These are phyloP conservation scores for Agrilus planipennis DNA, from an alignment of 1,140 invertebrate species.

Conservation along the genomic window DNA sequence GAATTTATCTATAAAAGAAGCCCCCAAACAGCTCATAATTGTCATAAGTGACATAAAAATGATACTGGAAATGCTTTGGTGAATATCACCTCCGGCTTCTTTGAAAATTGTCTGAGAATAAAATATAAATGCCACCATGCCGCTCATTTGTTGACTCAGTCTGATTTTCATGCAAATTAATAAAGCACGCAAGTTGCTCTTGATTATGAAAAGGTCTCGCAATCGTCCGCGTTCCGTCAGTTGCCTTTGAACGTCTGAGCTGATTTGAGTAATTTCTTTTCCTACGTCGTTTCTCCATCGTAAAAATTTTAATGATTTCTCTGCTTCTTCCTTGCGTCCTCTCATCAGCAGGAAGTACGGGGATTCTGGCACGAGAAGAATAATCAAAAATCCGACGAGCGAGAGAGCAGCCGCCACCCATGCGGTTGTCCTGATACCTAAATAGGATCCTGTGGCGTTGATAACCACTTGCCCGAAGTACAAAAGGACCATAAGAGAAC, in stretches of 20 bases:
- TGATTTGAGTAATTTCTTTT: conserved; percentile 13
- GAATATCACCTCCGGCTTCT: conserved; percentile 39
- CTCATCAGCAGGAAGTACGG: conserved; percentile 56
- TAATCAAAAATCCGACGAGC: neutral
- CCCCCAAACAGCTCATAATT: neutral
- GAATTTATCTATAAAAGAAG: neutral
- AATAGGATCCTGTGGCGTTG: conserved; percentile 51
- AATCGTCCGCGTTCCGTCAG: conserved; percentile 14
- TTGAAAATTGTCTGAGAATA: conserved; percentile 10
- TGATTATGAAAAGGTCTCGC: conserved; percentile 25
- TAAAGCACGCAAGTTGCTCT: conserved; percentile 35
- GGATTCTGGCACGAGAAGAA: conserved; percentile 64
- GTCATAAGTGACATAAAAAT: neutral
- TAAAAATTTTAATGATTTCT: conserved; percentile 12
- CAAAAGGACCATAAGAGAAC: conserved; percentile 19
- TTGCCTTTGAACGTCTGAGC: conserved; percentile 15
- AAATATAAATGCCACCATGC: conserved; percentile 11
- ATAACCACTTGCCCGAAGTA: conserved; percentile 53
- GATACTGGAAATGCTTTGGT: conserved; percentile 44
- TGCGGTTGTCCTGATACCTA: conserved; percentile 45
- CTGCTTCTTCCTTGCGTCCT: conserved; percentile 10
- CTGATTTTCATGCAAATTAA: conserved; percentile 7
- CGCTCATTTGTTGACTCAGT: conserved; percentile 12
- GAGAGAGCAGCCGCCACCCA: conserved; percentile 44
- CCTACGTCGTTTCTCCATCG: conserved; percentile 26